Evolutionary conservation across 2,797 vertebrate species (phyloP).

Genomic region (Cercopithecus neglectus): DNA sequence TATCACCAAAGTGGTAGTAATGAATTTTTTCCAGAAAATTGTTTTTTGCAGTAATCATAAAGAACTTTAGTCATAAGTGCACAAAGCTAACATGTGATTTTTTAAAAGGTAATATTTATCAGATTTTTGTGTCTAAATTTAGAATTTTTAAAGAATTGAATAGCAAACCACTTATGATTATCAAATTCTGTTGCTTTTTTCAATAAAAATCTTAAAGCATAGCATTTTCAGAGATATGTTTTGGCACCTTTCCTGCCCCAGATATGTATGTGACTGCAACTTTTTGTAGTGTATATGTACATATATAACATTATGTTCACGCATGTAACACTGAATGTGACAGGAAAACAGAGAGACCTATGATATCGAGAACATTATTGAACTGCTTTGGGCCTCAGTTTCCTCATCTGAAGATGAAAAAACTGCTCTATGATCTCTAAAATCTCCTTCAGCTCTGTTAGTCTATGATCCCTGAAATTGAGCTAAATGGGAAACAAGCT

Average conservation of each 20-base stretch:
- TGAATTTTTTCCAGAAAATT: conserved; percentile 83
- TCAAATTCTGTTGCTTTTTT: conserved; percentile 55
- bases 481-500: not conserved
- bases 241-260: conserved; percentile 17
- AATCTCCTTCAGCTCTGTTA: not conserved
- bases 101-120: conserved; percentile 62
- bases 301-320: not conserved
- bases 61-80: conserved; percentile 72
- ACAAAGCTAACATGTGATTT: conserved; percentile 67
- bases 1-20: conserved; percentile 82
- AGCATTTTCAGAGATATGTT: not conserved
- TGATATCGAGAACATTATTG: not conserved
- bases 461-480: not conserved
- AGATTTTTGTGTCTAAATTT: conserved; percentile 71
- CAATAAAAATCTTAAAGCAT: conserved; percentile 50
- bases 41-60: conserved; percentile 78
- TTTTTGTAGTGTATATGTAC: not conserved
- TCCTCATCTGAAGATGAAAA: conserved; percentile 9
- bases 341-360: not conserved
- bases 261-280: not conserved
- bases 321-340: not conserved
- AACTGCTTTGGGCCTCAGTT: not conserved
- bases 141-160: conserved; percentile 61
- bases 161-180: conserved; percentile 57
- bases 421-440: not conserved